Evolutionary conservation across 2,888 invertebrate genomes (phyloP).

Genomic region (Tipula vernalis): DNA sequence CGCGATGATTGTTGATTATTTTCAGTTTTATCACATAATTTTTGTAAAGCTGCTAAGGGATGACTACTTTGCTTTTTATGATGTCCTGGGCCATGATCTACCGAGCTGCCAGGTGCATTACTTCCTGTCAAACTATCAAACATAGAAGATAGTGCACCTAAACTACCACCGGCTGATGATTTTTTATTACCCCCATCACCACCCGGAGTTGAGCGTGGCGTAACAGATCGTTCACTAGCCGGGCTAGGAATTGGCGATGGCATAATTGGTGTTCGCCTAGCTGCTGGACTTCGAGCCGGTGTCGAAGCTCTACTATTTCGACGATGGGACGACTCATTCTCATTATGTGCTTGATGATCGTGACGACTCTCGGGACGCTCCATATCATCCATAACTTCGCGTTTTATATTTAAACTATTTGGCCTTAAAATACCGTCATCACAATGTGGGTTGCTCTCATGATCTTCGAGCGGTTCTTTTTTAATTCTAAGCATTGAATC

Average conservation of each 20-base stretch:
- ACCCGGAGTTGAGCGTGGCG: slow-evolving; percentile 53
- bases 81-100: slow-evolving; percentile 13
- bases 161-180: slow-evolving; percentile 44
- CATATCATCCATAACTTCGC: slow-evolving; percentile 6
- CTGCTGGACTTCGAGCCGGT: slow-evolving; percentile 41
- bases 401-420: slow-evolving; percentile 14
- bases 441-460: slow-evolving; percentile 37
- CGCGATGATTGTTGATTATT: slow-evolving; percentile 42
- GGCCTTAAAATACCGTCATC: slow-evolving; percentile 22
- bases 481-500: slow-evolving; percentile 43
- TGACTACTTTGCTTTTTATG: slow-evolving; percentile 46
- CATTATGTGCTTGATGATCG: background rate
- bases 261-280: slow-evolving; percentile 28
- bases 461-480: slow-evolving; percentile 44
- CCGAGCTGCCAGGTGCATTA: slow-evolving; percentile 26
- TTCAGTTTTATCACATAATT: slow-evolving; percentile 91
- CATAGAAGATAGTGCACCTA: slow-evolving; percentile 80
- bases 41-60: slow-evolving; percentile 87
- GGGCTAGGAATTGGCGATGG: slow-evolving; percentile 46
- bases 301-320: slow-evolving; percentile 16
- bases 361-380: slow-evolving; percentile 7
- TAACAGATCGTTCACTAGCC: slow-evolving; percentile 62
- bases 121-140: slow-evolving; percentile 69
- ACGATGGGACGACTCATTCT: background rate
- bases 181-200: slow-evolving; percentile 39